Percentiles rank a stretch among this genome's conserved stretches.
Evolutionary conservation across 2,113 vertebrate genomes (phyloP).

Genomic region (Chaetodon trifascialis): DNA sequence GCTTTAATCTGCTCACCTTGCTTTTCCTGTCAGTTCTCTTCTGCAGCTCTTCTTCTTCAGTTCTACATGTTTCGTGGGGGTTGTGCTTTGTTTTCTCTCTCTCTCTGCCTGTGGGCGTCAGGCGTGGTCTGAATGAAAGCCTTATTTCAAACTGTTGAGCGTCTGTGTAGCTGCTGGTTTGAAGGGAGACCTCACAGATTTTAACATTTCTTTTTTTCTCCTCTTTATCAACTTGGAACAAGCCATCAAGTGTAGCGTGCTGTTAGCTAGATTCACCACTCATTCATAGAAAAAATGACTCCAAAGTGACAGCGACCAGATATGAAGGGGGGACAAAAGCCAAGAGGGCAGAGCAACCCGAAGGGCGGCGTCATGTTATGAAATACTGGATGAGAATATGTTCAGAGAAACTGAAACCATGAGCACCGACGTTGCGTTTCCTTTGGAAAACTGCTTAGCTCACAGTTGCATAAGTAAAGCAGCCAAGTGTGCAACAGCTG

Average conservation of each 20-base stretch:
- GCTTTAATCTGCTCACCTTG: too few species aligned
- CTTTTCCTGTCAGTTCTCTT: too few species aligned
- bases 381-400: neutral
- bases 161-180: constrained; percentile 27
- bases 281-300: neutral
- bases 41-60: too few species aligned
- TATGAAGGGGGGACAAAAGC: neutral
- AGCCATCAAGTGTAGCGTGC: neutral
- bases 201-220: neutral
- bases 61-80: too few species aligned
- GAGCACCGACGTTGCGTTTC: neutral
- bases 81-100: too few species aligned
- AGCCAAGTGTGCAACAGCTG: constrained; percentile 15
- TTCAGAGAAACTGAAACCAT: neutral
- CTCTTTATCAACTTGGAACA: neutral
- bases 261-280: neutral
- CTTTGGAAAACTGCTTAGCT: neutral
- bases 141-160: constrained; percentile 58
- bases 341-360: neutral
- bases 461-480: neutral
- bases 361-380: accelerated
- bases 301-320: neutral
- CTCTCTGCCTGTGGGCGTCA: constrained; percentile 12
- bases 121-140: constrained; percentile 62
- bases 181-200: constrained; percentile 2